These are phyloP conservation scores for Ophion costatus DNA, from an alignment of 2,888 invertebrate species.

Conservation along the genomic window DNA sequence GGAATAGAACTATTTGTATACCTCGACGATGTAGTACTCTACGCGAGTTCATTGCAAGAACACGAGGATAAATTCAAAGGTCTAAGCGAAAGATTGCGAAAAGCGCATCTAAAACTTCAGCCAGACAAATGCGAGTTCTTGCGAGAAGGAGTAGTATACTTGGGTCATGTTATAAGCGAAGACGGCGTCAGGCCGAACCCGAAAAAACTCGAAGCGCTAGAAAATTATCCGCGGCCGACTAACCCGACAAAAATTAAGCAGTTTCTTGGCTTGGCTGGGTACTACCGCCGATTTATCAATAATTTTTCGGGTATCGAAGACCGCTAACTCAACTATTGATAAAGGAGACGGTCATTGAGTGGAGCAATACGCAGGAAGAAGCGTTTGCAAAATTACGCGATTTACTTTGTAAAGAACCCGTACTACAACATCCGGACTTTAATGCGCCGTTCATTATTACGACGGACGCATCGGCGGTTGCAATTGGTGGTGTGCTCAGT, in stretches of 20 bases:
- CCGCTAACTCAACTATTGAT: constrained; percentile 54
- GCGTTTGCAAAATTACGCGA: constrained; percentile 59
- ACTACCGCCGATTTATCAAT: constrained; percentile 76
- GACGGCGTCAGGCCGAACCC: constrained; percentile 30
- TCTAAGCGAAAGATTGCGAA: not conserved
- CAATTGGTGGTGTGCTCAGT: constrained; percentile 71
- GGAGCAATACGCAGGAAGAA: constrained; percentile 43
- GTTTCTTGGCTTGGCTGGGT: constrained; percentile 67
- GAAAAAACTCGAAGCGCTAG: constrained; percentile 12
- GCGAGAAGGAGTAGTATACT: constrained; percentile 23
- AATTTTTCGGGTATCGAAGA: constrained; percentile 65
- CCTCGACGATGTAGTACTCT: constrained; percentile 71
- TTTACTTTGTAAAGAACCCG: constrained; percentile 58
- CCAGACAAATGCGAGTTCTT: constrained; percentile 39
- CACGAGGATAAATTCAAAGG: not conserved
- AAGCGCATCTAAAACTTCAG: constrained; percentile 3
- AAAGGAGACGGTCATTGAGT: constrained; percentile 42
- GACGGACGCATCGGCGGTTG: constrained; percentile 69
- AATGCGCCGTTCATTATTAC: constrained; percentile 65
- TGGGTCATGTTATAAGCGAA: constrained; percentile 29
- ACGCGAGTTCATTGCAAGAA: constrained; percentile 4
- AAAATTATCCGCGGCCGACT: constrained; percentile 20
- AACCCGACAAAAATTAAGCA: constrained; percentile 21
- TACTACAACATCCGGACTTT: constrained; percentile 71
- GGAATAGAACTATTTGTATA: constrained; percentile 66